These are phyloP conservation scores for Telmatherina bonti DNA, from an alignment of 2,797 vertebrate genomes.

Conservation along the genomic window DNA sequence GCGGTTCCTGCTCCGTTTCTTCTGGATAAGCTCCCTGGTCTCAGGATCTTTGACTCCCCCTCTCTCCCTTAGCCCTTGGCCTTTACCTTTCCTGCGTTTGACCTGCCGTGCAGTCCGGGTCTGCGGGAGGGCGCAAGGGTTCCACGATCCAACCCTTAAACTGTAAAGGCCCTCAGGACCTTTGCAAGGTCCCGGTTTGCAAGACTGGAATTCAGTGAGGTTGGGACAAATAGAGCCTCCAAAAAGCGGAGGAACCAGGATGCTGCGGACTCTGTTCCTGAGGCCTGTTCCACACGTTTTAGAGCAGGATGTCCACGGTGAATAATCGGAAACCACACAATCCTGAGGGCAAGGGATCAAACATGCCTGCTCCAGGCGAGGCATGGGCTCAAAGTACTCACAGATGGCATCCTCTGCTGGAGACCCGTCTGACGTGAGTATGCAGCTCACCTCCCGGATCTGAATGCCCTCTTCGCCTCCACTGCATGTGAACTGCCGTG, in stretches of 20 bases:
- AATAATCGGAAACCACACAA: constrained; percentile 93
- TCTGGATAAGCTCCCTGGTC: constrained; percentile 94
- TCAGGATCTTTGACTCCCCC: constrained; percentile 88
- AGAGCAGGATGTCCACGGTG: constrained; percentile 94
- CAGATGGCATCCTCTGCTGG: constrained; percentile 92
- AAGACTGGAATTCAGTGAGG: constrained; percentile 95
- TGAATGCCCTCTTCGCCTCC: constrained; percentile 95
- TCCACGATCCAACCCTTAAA: constrained; percentile 91
- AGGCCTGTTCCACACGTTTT: constrained; percentile 93
- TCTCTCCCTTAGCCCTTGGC: constrained; percentile 80
- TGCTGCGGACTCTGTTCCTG: constrained; percentile 89
- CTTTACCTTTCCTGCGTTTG: constrained; percentile 87
- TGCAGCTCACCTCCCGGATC: constrained; percentile 89
- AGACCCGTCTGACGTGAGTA: constrained; percentile 86
- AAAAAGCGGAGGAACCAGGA: constrained; percentile 91
- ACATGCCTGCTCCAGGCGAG: constrained; percentile 95
- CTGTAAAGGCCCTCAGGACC: constrained; percentile 89
- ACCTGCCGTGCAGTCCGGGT: constrained; percentile 80
- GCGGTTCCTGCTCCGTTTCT: constrained; percentile 93
- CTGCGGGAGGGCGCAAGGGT: constrained; percentile 81
- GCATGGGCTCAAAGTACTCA: constrained; percentile 96
- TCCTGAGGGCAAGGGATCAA: constrained; percentile 95
- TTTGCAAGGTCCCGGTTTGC: constrained; percentile 84
- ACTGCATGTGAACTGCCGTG: constrained; percentile 80
- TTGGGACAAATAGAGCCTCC: constrained; percentile 91